phyloP scores from a whole-genome alignment of 2,797 vertebrate genomes.

The Bradypus variegatus region DNA sequence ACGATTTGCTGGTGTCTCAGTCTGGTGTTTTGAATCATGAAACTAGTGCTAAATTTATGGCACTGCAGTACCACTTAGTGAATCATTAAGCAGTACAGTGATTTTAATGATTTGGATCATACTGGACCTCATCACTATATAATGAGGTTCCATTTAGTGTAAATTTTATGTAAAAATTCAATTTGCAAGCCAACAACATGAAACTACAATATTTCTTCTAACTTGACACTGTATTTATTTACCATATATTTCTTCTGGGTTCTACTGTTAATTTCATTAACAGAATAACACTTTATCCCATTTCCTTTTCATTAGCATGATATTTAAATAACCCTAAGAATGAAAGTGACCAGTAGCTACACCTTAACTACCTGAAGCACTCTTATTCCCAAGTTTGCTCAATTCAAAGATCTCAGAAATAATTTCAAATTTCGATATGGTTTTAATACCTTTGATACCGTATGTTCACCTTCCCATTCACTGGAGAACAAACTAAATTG shows the following conservation, averaged over 20 bases:
- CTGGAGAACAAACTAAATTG: background rate
- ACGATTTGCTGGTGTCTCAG: constrained; percentile 82
- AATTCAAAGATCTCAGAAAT: constrained; percentile 31
- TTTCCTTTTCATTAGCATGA: constrained; percentile 37
- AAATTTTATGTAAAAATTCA: constrained; percentile 85
- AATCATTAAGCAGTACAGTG: constrained; percentile 84
- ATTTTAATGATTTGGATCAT: constrained; percentile 83
- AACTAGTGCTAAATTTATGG: constrained; percentile 81
- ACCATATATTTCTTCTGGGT: constrained; percentile 60
- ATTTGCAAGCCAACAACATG: constrained; percentile 82
- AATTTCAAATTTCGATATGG: constrained; percentile 24
- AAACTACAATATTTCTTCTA: constrained; percentile 80
- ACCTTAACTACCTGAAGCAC: background rate
- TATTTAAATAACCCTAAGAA: constrained; percentile 38
- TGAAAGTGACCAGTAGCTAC: constrained; percentile 11
- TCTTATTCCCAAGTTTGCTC: constrained; percentile 25
- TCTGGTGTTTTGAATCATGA: constrained; percentile 82
- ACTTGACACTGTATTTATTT: constrained; percentile 76
- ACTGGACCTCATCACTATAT: constrained; percentile 81
- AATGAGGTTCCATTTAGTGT: constrained; percentile 83
- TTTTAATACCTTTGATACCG: constrained; percentile 38
- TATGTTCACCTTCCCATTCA: constrained; percentile 12
- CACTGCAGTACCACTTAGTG: constrained; percentile 79
- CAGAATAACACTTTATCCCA: constrained; percentile 45
- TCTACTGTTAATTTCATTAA: constrained; percentile 56